Evolutionary conservation across 30 jellyfish, hydroid and myxozoan genomes (phyloP).

Genomic region (Cassiopea xamachana): DNA sequence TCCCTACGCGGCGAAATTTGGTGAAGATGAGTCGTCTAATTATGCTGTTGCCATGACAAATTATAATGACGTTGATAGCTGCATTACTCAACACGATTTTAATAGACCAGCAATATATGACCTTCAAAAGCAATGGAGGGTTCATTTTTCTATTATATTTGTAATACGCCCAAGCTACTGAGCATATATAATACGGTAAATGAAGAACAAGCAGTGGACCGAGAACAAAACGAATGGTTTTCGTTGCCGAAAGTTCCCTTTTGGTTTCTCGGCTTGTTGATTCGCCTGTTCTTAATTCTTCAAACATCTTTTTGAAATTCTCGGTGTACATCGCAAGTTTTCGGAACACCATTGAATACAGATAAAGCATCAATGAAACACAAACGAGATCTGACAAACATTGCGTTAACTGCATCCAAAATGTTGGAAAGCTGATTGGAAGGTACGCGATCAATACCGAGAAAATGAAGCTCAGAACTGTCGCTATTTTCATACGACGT

Average conservation of each 20-base stretch:
- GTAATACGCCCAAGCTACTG: slow-evolving; percentile 32
- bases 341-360: slow-evolving; percentile 37
- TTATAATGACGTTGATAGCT: slow-evolving; percentile 27
- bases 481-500: slow-evolving; percentile 38
- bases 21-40: slow-evolving; percentile 15
- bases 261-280: slow-evolving; percentile 15
- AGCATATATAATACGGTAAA: slow-evolving; percentile 32
- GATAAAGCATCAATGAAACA: slow-evolving; percentile 5
- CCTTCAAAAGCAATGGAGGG: slow-evolving; percentile 1
- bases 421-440: background rate
- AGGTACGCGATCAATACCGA: slow-evolving; percentile 19
- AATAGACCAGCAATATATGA: background rate
- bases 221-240: slow-evolving; percentile 42
- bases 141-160: background rate
- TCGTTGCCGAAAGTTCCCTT: slow-evolving; percentile 55
- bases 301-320: slow-evolving; percentile 5
- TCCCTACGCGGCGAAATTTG: background rate
- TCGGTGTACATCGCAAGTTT: slow-evolving; percentile 26
- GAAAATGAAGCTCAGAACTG: background rate
- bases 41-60: slow-evolving; percentile 42
- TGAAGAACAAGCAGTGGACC: slow-evolving; percentile 30
- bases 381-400: slow-evolving; percentile 10
- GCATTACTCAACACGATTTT: slow-evolving; percentile 39
- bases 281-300: background rate
- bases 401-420: slow-evolving; percentile 13